A percentile compares a stretch with the other conserved stretches of the same genome.
Evolutionary conservation across 2,113 vertebrate genomes (phyloP).

Genomic region (Chionomys nivalis): DNA sequence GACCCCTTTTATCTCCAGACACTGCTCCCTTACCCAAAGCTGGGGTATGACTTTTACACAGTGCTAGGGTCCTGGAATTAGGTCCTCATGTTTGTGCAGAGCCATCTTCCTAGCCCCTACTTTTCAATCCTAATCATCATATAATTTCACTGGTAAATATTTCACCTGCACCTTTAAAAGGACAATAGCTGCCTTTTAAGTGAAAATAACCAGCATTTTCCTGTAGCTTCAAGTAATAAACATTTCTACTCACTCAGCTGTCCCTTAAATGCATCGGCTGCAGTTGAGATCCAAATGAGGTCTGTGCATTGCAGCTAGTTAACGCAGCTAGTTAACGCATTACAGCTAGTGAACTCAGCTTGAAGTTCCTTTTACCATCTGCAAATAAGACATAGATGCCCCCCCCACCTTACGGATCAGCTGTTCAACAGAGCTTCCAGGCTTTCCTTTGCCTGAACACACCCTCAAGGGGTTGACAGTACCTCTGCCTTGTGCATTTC

Average conservation of each 20-base stretch:
- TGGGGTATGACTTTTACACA: background rate
- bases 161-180: background rate
- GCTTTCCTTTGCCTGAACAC: background rate
- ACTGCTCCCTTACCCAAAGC: background rate
- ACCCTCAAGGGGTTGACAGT: background rate
- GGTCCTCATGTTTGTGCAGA: too few relatives aligned
- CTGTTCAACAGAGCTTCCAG: background rate
- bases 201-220: slow-evolving; percentile 3
- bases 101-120: background rate
- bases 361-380: slow-evolving; percentile 3
- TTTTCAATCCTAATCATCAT: background rate
- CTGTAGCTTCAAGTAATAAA: background rate
- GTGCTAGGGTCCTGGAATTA: background rate
- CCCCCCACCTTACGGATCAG: background rate
- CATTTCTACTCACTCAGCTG: background rate
- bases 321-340: background rate
- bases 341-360: background rate
- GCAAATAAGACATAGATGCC: background rate
- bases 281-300: background rate
- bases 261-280: slow-evolving; percentile 34
- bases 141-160: background rate
- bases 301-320: background rate
- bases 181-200: background rate
- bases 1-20: background rate
- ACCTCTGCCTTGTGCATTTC: too few relatives aligned